Conservation (phyloP, 2,888 invertebrate species). For the Elysia crispata region DNA sequence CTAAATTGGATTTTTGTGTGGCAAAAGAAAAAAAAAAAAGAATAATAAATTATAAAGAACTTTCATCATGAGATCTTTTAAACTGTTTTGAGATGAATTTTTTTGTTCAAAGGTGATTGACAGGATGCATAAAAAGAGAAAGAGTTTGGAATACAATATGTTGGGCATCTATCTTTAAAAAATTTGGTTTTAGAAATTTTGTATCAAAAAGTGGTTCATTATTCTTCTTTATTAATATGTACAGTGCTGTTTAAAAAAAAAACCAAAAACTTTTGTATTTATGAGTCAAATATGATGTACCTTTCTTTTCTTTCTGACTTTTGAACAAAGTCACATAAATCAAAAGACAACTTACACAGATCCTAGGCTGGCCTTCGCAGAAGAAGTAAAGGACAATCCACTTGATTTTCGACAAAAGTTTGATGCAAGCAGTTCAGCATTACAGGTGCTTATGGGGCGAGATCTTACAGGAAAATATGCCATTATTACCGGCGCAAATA, state of each 20-base stretch:
- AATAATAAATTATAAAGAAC: too few species aligned
- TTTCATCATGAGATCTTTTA: too few species aligned
- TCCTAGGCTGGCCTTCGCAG: constrained; percentile 93
- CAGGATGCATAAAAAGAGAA: too few species aligned
- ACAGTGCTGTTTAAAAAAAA: not conserved
- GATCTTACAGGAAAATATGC: constrained; percentile 91
- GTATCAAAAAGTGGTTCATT: too few species aligned
- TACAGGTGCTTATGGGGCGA: constrained; percentile 90
- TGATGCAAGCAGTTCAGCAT: constrained; percentile 90
- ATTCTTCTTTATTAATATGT: too few species aligned
- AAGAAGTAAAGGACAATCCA: constrained; percentile 58
- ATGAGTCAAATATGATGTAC: not conserved
- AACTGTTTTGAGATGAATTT: too few species aligned
- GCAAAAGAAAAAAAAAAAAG: too few species aligned
- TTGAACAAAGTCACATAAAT: constrained; percentile 83
- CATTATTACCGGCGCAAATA: constrained; percentile 92
- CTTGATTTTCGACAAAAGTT: constrained; percentile 81
- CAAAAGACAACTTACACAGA: constrained; percentile 90
- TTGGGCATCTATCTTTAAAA: too few species aligned
- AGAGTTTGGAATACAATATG: too few species aligned
- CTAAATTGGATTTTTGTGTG: too few species aligned
- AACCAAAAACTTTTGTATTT: not conserved
- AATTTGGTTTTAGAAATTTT: too few species aligned
- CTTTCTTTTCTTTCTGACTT: not conserved
- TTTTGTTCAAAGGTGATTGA: too few species aligned